Percentiles rank a stretch among this genome's conserved stretches.
Conservation (phyloP, 2,113 vertebrate species). For the Dromiciops gliroides region DNA sequence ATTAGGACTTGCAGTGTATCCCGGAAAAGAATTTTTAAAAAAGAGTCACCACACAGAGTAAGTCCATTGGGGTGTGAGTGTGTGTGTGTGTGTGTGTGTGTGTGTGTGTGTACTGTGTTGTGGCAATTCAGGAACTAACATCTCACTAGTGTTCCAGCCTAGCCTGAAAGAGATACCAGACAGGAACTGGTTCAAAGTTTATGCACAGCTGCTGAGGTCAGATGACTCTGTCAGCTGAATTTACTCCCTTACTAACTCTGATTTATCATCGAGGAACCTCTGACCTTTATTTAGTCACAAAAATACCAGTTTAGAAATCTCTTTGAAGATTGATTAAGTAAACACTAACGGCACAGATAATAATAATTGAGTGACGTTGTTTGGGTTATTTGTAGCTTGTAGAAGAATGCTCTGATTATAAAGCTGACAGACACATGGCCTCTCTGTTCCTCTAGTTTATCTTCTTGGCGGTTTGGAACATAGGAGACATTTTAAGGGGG, state of each 20-base stretch:
- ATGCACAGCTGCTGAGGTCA: conserved; percentile 87
- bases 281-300: conserved; percentile 77
- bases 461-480: background rate
- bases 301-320: conserved; percentile 76
- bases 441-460: background rate
- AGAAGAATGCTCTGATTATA: background rate
- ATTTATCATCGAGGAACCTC: conserved; percentile 81
- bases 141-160: conserved; percentile 85
- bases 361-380: conserved; percentile 12
- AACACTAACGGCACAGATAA: conserved; percentile 43
- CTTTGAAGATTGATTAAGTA: conserved; percentile 71
- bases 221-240: conserved; percentile 86
- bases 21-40: conserved; percentile 73
- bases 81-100: background rate
- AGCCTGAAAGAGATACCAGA: conserved; percentile 80
- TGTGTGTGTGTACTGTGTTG: background rate
- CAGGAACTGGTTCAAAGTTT: conserved; percentile 76
- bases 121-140: conserved; percentile 86
- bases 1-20: conserved; percentile 69
- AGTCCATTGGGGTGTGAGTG: conserved; percentile 11
- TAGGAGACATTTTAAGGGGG: background rate
- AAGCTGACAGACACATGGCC: fast-evolving
- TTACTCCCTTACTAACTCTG: conserved; percentile 79
- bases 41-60: conserved; percentile 51
- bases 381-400: background rate